Conservation (phyloP, 2,113 vertebrate species). For the Clarias magur region DNA sequence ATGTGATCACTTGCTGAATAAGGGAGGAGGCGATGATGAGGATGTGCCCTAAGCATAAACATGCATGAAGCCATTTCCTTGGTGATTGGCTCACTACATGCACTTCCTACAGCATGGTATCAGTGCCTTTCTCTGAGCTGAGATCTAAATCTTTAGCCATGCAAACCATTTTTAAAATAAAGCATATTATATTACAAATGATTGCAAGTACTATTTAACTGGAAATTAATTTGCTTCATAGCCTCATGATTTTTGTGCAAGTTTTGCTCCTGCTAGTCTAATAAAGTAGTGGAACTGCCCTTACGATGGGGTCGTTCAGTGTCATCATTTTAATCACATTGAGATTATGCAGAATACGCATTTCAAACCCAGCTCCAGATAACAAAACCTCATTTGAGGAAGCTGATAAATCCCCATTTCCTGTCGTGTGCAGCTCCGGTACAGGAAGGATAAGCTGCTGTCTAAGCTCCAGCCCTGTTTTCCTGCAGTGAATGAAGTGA, state of each 20-base stretch:
- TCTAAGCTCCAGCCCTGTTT: conserved; percentile 82
- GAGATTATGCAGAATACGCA: not conserved
- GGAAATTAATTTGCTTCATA: not conserved
- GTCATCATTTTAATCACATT: not conserved
- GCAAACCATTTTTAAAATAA: not conserved
- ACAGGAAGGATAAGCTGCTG: conserved; percentile 84
- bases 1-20: not conserved
- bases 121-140: not conserved
- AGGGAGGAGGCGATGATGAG: not conserved
- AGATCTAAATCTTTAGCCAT: not conserved
- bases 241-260: not conserved
- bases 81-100: not conserved
- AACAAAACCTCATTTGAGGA: not conserved
- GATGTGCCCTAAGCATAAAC: not conserved
- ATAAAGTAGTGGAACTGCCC: not conserved
- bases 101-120: not conserved
- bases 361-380: not conserved
- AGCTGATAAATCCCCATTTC: conserved; percentile 26
- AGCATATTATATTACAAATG: not conserved
- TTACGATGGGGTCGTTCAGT: not conserved
- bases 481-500: conserved; percentile 77
- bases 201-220: not conserved
- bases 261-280: not conserved
- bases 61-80: not conserved
- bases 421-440: conserved; percentile 77